Evolutionary conservation across 2,797 vertebrate species (phyloP).

Genomic region (Rhinichthys osculus): DNA sequence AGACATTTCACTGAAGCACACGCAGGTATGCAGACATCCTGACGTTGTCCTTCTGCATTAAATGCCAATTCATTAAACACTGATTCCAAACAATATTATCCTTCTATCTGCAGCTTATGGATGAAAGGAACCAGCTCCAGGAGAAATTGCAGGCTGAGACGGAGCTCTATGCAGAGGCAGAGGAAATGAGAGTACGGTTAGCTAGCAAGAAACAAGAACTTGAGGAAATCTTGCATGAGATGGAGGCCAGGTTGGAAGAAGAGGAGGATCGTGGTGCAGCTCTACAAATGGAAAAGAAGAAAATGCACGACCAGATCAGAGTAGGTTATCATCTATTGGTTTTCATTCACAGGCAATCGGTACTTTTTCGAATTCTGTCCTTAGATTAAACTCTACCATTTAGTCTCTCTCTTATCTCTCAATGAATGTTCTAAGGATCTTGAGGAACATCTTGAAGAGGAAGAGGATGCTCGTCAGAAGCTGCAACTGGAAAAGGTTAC

Average conservation of each 20-base stretch:
- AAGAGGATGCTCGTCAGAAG: slow-evolving; percentile 91
- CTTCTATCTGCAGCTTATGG: slow-evolving; percentile 76
- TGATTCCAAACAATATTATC: neutral
- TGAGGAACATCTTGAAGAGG: slow-evolving; percentile 89
- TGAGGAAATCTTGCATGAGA: slow-evolving; percentile 96
- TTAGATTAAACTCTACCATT: neutral
- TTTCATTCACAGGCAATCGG: neutral
- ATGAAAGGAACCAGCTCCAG: slow-evolving; percentile 89
- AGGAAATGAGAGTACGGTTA: slow-evolving; percentile 91
- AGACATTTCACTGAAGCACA: slow-evolving; percentile 88
- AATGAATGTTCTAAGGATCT: slow-evolving; percentile 78
- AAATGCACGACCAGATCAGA: slow-evolving; percentile 92
- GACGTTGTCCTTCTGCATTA: neutral
- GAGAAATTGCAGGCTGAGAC: slow-evolving; percentile 92
- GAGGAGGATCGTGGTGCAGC: slow-evolving; percentile 88
- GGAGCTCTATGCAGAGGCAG: slow-evolving; percentile 89
- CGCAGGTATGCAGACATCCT: slow-evolving; percentile 78
- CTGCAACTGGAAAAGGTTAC: slow-evolving; percentile 92
- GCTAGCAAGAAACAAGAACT: slow-evolving; percentile 94
- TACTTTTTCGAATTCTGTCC: neutral
- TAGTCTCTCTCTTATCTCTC: neutral
- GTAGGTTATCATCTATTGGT: slow-evolving; percentile 67
- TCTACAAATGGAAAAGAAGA: slow-evolving; percentile 89
- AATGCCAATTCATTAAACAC: neutral
- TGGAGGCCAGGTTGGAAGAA: slow-evolving; percentile 96